These are phyloP conservation scores for Atractosteus spatula DNA, from an alignment of 2,113 vertebrate genomes.

Conservation along the genomic window DNA sequence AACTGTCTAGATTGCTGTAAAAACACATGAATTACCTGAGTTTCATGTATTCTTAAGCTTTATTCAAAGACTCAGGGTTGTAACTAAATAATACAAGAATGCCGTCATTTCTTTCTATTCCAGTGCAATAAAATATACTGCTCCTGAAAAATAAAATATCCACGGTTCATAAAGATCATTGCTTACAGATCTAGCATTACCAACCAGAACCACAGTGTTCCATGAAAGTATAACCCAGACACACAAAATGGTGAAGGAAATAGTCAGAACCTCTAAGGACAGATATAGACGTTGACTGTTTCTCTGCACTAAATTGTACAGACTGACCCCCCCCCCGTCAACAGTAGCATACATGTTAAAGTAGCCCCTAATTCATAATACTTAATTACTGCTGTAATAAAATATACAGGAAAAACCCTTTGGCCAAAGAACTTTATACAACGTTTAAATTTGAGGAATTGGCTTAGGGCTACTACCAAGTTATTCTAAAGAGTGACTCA, in stretches of 20 bases:
- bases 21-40: too few relatives aligned
- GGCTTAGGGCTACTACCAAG: constrained; percentile 36
- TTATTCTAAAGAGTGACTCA: constrained; percentile 49
- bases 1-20: background rate
- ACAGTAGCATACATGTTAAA: constrained; percentile 20
- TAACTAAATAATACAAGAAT: constrained; percentile 8
- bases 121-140: constrained; percentile 11
- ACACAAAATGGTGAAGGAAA: constrained; percentile 24
- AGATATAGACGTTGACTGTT: constrained; percentile 46
- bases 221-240: constrained; percentile 10
- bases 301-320: constrained; percentile 30
- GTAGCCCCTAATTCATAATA: constrained; percentile 34
- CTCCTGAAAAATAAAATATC: constrained; percentile 20
- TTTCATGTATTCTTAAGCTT: too few relatives aligned
- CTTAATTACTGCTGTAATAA: constrained; percentile 39
- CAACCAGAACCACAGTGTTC: constrained; percentile 23
- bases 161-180: constrained; percentile 22
- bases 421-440: constrained; percentile 39
- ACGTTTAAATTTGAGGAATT: constrained; percentile 43
- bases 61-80: background rate
- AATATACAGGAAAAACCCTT: constrained; percentile 28
- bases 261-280: constrained; percentile 30
- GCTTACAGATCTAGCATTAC: constrained; percentile 18
- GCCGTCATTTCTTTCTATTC: constrained; percentile 1
- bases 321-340: constrained; percentile 25